A percentile compares a stretch with the other conserved stretches of the same genome.
Evolutionary conservation across 2,888 invertebrate species (phyloP).

Genomic region (Agonopterix arenella): DNA sequence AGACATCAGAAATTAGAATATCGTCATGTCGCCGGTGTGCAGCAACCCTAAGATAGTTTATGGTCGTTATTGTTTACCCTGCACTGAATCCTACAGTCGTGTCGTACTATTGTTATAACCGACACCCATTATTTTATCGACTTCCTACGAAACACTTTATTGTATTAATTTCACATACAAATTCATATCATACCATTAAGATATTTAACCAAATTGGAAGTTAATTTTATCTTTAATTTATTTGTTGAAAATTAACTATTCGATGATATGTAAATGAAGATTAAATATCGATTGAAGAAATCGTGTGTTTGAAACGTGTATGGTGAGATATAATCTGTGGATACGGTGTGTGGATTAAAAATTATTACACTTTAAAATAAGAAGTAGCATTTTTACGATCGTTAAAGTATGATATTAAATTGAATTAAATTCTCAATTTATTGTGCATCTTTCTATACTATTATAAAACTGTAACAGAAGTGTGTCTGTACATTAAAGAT

Average conservation of each 20-base stretch:
- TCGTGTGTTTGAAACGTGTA: slow-evolving; percentile 1
- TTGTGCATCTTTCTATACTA: too few relatives aligned
- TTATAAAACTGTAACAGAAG: too few relatives aligned
- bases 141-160: slow-evolving; percentile 28
- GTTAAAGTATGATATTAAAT: too few relatives aligned
- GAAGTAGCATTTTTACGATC: too few relatives aligned
- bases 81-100: slow-evolving; percentile 21
- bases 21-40: slow-evolving; percentile 19
- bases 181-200: slow-evolving; percentile 1
- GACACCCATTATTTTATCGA: slow-evolving; percentile 54
- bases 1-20: too few relatives aligned
- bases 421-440: too few relatives aligned
- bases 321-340: neutral
- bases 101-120: slow-evolving; percentile 30
- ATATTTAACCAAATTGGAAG: neutral
- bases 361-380: too few relatives aligned
- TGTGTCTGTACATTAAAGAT: too few relatives aligned
- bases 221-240: slow-evolving; percentile 1
- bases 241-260: neutral
- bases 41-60: slow-evolving; percentile 38
- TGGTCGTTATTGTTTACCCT: slow-evolving; percentile 47
- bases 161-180: neutral
- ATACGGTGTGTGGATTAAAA: too few relatives aligned
- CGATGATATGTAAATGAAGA: slow-evolving; percentile 3
- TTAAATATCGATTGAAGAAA: slow-evolving; percentile 3